Evolutionary conservation across 1,140 invertebrate species (phyloP), one percentile per base, ranked within the genome.

Genomic region (Monomorium pharaonis): DNA sequence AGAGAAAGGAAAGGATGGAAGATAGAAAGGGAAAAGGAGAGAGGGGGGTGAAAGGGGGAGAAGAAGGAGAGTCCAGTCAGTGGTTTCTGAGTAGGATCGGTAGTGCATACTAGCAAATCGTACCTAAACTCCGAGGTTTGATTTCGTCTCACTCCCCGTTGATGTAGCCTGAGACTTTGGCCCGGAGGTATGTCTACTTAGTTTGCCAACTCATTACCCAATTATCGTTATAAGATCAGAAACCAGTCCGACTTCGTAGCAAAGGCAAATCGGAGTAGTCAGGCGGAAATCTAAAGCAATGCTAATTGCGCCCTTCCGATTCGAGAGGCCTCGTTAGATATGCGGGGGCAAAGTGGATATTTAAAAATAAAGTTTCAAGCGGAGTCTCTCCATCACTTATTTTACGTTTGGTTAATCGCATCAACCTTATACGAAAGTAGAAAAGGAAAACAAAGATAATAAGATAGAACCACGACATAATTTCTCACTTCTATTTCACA

Each of bases 161-260:
- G 65, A 58, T 58, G 78, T 37, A 81, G 78, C 33, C 65, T 16
- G 77, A 81, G 77, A 81, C 49, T 72, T 44, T 63, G 47, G 78
- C 78, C 67, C 78, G 78, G 62, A 88, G 77, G 80, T 84, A 78
- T 84, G 75, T 89, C 83, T 84, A 88, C 87, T 87, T 89, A 88
- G 88, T 89, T 89, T 86, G 88, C 88, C 87, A 86, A 89, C 83
- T 88, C 88, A 88, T 89, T 89, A 89, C 88, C 77, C 87, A 81
- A 88, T 88, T 89, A 83, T 74, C 78, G 78, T 83, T 83, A 83
- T 83, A 83, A 83, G 78, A 83, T 83, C 78, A 83, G 78, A 83
- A 83, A 83, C 67, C 67, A 42, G 78, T 83, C 78, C 24, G 78
- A 81, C 65, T 72, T 81, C 78, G 37, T 24, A 47, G 78, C 42